Percentiles rank a stretch among this genome's conserved stretches.
These are phyloP conservation scores for Dromas ardeola DNA, from an alignment of 2,113 vertebrate genomes.

Conservation along the genomic window DNA sequence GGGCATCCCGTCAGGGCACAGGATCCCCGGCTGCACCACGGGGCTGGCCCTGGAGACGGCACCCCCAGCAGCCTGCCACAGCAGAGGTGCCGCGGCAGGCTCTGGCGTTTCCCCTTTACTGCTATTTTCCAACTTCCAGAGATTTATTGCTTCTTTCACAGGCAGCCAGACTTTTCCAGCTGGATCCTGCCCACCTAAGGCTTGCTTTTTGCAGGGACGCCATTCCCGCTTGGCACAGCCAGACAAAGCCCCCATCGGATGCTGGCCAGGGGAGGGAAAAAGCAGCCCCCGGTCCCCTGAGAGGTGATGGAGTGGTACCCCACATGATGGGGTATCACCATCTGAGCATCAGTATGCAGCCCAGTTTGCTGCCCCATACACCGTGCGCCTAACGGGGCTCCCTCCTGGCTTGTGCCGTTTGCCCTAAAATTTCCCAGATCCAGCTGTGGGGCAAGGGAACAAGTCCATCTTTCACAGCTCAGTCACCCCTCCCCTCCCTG, in stretches of 20 bases:
- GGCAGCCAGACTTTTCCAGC: slow-evolving; percentile 45
- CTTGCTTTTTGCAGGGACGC: background rate
- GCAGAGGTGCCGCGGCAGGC: background rate
- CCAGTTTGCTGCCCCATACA: background rate
- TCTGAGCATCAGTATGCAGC: background rate
- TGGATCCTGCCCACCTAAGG: slow-evolving; percentile 13
- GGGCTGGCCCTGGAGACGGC: background rate
- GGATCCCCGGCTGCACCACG: fast-evolving
- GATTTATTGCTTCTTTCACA: slow-evolving; percentile 56
- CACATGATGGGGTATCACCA: fast-evolving
- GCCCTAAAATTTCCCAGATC: background rate
- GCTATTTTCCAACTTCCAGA: slow-evolving; percentile 36
- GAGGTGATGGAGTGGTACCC: background rate
- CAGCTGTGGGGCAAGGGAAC: background rate
- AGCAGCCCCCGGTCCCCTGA: background rate
- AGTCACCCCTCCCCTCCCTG: background rate
- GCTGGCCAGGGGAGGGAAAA: background rate
- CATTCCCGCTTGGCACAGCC: fast-evolving
- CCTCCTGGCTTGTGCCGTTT: background rate
- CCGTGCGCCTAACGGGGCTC: fast-evolving
- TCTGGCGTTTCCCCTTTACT: background rate
- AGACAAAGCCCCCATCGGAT: fast-evolving
- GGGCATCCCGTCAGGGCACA: background rate
- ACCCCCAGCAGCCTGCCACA: background rate
- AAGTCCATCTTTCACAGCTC: background rate